A percentile compares a stretch with the other conserved stretches of the same genome.
These are phyloP conservation scores for Nemoura dubitans DNA, from an alignment of 2,888 invertebrate species.

Conservation along the genomic window DNA sequence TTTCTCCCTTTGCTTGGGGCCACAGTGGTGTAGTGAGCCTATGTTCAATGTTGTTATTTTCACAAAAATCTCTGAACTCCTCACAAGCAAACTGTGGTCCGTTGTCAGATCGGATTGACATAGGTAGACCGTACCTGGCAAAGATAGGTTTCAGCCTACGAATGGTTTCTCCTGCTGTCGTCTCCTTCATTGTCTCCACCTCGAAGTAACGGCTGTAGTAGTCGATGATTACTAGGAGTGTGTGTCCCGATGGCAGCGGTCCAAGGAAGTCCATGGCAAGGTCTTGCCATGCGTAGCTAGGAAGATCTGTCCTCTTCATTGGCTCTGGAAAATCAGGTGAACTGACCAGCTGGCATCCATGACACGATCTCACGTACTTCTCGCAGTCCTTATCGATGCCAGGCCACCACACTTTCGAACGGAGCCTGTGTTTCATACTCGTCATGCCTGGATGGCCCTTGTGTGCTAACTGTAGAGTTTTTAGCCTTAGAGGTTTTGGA, in stretches of 20 bases:
- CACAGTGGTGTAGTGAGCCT: constrained; percentile 50
- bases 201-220: constrained; percentile 23
- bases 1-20: constrained; percentile 48
- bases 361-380: neutral
- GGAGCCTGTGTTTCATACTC: constrained; percentile 56
- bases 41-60: constrained; percentile 46
- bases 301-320: constrained; percentile 38
- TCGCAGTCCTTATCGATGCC: neutral
- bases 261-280: constrained; percentile 24
- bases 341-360: constrained; percentile 49
- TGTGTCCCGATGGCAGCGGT: constrained; percentile 17
- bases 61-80: constrained; percentile 49
- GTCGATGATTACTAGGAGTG: constrained; percentile 23
- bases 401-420: too few relatives aligned
- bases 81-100: constrained; percentile 47
- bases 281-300: constrained; percentile 15
- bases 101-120: constrained; percentile 51
- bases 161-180: constrained; percentile 48
- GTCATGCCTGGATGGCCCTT: constrained; percentile 57
- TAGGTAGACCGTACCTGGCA: too few relatives aligned
- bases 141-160: constrained; percentile 50
- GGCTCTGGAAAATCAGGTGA: constrained; percentile 48
- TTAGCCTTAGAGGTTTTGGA: constrained; percentile 49
- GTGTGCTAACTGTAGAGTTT: constrained; percentile 53
- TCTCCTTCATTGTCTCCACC: constrained; percentile 24